A percentile compares a stretch with the other conserved stretches of the same genome.
phyloP scores from a whole-genome alignment of 2,113 vertebrate species.

The Pantherophis guttatus region DNA sequence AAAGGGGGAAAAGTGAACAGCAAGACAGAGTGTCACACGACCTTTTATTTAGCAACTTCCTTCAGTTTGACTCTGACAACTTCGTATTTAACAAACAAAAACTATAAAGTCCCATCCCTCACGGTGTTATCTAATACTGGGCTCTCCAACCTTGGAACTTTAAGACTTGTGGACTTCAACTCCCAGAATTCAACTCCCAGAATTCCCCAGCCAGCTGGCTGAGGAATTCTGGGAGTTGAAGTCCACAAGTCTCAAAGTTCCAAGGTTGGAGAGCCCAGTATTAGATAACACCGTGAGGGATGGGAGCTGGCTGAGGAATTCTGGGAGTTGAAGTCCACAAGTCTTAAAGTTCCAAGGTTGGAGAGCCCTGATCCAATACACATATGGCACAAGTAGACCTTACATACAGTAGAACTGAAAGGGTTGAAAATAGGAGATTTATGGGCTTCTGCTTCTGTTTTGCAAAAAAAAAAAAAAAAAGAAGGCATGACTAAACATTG shows the following conservation, averaged over 20 bases:
- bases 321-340: too few species aligned
- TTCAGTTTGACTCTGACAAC: neutral
- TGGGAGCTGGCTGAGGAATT: too few species aligned
- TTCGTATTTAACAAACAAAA: neutral
- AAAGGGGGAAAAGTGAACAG: neutral
- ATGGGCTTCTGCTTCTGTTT: conserved; percentile 5
- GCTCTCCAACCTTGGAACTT: too few species aligned
- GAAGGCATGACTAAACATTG: neutral
- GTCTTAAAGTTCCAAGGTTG: too few species aligned
- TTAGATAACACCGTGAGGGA: too few species aligned
- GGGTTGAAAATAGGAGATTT: neutral
- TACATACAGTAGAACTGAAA: neutral
- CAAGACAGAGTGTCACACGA: neutral
- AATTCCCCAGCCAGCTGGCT: too few species aligned
- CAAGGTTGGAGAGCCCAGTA: too few species aligned
- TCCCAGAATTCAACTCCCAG: too few species aligned
- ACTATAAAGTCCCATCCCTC: neutral
- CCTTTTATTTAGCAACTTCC: neutral
- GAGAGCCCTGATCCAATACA: neutral
- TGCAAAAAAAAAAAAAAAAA: conserved; percentile 13
- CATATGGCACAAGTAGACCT: neutral
- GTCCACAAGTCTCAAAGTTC: too few species aligned
- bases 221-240: too few species aligned
- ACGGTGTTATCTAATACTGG: neutral
- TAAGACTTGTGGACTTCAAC: too few species aligned